Evolutionary conservation across 2,888 invertebrate genomes (phyloP).

Genomic region (Chymomyza fuscimana): DNA sequence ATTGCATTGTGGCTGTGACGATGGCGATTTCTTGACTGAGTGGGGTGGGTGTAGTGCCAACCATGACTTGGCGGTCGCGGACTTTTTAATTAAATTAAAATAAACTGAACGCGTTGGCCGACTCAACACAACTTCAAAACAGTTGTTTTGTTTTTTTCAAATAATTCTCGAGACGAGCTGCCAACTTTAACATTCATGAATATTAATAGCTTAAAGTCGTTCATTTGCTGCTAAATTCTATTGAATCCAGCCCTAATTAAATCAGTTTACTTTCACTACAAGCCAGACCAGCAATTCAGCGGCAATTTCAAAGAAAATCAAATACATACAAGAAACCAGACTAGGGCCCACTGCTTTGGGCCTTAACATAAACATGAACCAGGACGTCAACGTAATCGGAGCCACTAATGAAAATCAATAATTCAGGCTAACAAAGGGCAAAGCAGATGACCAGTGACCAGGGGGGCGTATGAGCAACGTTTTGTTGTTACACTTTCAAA

Average conservation of each 20-base stretch:
- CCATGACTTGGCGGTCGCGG: conserved; percentile 20
- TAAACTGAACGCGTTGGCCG: conserved; percentile 26
- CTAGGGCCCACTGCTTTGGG: background rate
- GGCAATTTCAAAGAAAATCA: conserved; percentile 42
- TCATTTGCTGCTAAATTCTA: conserved; percentile 24
- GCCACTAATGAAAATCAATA: conserved; percentile 70
- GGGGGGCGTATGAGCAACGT: conserved; percentile 5
- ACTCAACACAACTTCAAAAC: conserved; percentile 9
- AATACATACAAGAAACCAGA: conserved; percentile 29
- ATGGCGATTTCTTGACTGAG: conserved; percentile 25
- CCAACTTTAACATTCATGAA: background rate
- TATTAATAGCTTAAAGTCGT: conserved; percentile 2
- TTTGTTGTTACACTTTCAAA: conserved; percentile 42
- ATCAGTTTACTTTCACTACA: conserved; percentile 26
- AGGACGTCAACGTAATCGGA: conserved; percentile 52
- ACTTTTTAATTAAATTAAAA: conserved; percentile 69
- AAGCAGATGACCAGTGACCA: conserved; percentile 8
- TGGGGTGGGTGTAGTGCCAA: background rate
- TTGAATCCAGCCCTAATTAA: conserved; percentile 37
- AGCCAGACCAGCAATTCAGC: conserved; percentile 15
- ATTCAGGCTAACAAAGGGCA: conserved; percentile 59
- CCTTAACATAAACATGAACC: background rate
- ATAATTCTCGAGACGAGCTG: background rate
- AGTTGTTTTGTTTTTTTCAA: background rate
- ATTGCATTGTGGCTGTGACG: conserved; percentile 59